A percentile compares a stretch with the other conserved stretches of the same genome.
Evolutionary conservation across 2,113 vertebrate species (phyloP).

Genomic region (Scatophagus argus): DNA sequence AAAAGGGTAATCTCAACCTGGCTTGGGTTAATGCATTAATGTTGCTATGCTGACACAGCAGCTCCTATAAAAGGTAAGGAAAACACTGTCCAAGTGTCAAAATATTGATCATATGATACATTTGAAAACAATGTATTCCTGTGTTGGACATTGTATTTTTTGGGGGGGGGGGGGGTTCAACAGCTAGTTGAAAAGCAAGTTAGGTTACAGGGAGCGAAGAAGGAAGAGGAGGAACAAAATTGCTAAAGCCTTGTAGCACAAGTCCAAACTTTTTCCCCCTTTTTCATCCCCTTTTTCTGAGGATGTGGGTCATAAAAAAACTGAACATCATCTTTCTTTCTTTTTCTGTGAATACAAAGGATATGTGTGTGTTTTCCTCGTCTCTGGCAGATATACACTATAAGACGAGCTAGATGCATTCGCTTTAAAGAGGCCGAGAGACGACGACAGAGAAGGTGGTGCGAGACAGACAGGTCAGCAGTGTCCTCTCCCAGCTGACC

Average conservation of each 20-base stretch:
- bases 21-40: background rate
- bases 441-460: constrained; percentile 21
- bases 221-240: background rate
- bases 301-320: background rate
- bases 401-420: constrained; percentile 1
- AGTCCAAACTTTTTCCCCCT: background rate
- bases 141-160: background rate
- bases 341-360: background rate
- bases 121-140: background rate
- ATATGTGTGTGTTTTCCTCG: background rate
- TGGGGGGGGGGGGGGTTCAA: too few species aligned
- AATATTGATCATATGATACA: background rate
- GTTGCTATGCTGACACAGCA: background rate
- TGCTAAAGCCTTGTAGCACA: background rate
- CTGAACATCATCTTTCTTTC: background rate
- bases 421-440: constrained; percentile 2
- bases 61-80: background rate
- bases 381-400: background rate
- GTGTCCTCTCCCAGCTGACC: constrained; percentile 10
- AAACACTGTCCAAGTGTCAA: background rate
- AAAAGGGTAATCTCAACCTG: background rate
- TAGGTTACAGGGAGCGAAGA: background rate
- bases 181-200: background rate
- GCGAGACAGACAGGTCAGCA: constrained; percentile 38
- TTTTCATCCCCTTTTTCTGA: background rate